These are phyloP conservation scores for Acropora yongei DNA, from an alignment of 64 coral and sea anemone genomes.

Conservation along the genomic window DNA sequence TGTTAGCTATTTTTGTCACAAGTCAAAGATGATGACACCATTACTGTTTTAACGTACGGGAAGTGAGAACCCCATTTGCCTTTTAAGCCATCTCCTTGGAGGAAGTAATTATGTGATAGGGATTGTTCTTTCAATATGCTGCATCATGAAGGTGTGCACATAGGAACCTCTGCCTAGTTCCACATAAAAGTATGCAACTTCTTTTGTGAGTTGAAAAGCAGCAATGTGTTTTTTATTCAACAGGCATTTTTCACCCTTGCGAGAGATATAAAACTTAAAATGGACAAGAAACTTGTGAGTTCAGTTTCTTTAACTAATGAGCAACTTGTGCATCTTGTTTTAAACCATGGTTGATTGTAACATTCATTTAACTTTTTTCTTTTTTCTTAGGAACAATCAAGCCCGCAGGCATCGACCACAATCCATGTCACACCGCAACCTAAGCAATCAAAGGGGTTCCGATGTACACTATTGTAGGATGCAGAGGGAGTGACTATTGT, in stretches of 20 bases:
- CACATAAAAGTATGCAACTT: no score
- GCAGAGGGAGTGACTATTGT: background rate
- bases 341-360: background rate
- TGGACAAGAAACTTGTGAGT: slow-evolving; percentile 97
- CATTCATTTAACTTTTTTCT: background rate
- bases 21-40: no score
- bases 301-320: background rate
- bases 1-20: no score
- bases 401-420: slow-evolving; percentile 73
- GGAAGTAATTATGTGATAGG: no score
- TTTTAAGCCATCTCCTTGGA: no score
- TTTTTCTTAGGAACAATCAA: slow-evolving; percentile 75
- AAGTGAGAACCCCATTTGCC: no score
- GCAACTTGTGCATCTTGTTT: background rate
- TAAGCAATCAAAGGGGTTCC: slow-evolving; percentile 52
- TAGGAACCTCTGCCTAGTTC: no score
- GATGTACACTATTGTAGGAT: slow-evolving; percentile 46
- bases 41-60: no score
- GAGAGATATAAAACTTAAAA: slow-evolving; percentile 97
- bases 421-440: slow-evolving; percentile 68
- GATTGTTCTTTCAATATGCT: no score
- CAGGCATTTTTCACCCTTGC: slow-evolving; percentile 93
- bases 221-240: background rate
- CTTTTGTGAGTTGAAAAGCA: no score
- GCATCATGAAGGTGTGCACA: no score